Evolutionary conservation across 2,113 vertebrate species (phyloP).

Genomic region (Hystrix brachyura): DNA sequence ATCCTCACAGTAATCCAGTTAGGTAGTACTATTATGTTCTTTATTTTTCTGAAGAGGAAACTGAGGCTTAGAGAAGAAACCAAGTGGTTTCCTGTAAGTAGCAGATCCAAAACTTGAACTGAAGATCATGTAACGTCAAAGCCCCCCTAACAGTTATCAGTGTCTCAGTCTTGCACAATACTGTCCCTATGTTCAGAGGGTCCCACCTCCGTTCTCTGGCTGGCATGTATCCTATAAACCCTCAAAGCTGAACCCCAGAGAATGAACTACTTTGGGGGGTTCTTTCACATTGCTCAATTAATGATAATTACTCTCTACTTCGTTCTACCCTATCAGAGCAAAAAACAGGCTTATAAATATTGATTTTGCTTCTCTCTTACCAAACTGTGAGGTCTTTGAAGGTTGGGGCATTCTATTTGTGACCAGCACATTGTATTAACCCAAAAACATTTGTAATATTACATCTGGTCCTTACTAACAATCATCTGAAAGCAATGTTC

Average conservation of each 20-base stretch:
- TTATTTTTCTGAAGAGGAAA: conserved; percentile 43
- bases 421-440: not conserved
- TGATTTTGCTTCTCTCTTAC: conserved; percentile 15
- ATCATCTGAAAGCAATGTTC: not conserved
- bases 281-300: not conserved
- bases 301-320: not conserved
- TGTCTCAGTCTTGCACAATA: not conserved
- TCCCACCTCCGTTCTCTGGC: not conserved
- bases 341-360: not conserved
- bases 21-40: not conserved
- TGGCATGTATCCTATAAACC: not conserved
- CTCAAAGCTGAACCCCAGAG: not conserved
- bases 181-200: not conserved
- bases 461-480: conserved; percentile 8
- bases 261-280: not conserved
- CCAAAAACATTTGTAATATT: not conserved
- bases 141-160: not conserved
- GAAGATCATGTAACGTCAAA: not conserved
- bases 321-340: not conserved
- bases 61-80: not conserved
- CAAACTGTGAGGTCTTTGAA: not conserved
- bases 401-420: conserved; percentile 1
- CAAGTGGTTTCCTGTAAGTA: not conserved
- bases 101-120: conserved; percentile 15
- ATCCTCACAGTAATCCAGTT: not conserved